A percentile compares a stretch with the other conserved stretches of the same genome.
phyloP scores from a whole-genome alignment of 2,888 invertebrate genomes.

The Entomobrya proxima region DNA sequence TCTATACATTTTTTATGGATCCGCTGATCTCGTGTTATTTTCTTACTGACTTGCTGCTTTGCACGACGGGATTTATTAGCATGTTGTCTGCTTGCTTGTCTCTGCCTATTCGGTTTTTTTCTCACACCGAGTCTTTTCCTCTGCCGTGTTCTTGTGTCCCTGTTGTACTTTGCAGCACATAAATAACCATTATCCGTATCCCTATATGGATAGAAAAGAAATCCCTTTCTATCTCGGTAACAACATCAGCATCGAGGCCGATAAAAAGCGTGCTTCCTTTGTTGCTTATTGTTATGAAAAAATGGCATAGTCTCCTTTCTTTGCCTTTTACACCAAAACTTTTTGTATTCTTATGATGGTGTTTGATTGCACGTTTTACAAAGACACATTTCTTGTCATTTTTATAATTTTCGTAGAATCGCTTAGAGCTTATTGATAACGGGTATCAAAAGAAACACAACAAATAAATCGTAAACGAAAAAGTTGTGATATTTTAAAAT shows the following conservation, averaged over 20 bases:
- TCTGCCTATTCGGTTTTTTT: too few relatives aligned
- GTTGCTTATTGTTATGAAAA: neutral
- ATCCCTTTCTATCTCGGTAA: neutral
- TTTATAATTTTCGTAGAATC: too few relatives aligned
- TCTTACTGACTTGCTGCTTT: neutral
- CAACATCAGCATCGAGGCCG: neutral
- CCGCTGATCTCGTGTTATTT: neutral
- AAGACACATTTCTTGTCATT: too few relatives aligned
- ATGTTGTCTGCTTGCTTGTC: neutral
- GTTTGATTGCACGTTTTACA: too few relatives aligned
- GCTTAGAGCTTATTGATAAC: too few relatives aligned
- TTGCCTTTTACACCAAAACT: neutral
- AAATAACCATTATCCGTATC: conserved; percentile 19
- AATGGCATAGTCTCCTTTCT: neutral
- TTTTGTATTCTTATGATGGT: neutral
- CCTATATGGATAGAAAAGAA: neutral
- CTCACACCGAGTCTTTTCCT: neutral
- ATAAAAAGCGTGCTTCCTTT: neutral
- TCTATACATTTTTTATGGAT: neutral
- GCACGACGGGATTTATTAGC: neutral
- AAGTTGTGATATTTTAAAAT: too few relatives aligned
- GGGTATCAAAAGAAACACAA: too few relatives aligned
- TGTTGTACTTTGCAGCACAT: neutral
- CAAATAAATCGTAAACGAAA: too few relatives aligned
- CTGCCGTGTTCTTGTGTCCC: neutral